Evolutionary conservation across 2,113 vertebrate genomes (phyloP), one percentile per base, ranked within the genome.

Genomic region (Myotis davidii): DNA sequence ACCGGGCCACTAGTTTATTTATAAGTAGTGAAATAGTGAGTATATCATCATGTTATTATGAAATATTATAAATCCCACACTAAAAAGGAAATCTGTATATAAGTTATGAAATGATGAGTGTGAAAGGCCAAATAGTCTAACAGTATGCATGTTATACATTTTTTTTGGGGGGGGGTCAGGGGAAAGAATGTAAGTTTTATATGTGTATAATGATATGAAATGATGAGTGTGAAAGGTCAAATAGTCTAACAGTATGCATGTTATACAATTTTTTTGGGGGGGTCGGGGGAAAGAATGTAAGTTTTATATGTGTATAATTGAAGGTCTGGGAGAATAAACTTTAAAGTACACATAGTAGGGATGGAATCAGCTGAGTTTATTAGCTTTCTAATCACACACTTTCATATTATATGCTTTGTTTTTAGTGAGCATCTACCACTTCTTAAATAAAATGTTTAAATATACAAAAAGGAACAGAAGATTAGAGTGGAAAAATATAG

Each of bases 391-490:
- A 8, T 56, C 27, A n/a, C 25, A 45, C 1, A 23, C 8, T 27
- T 93, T 85, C 2, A 4, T 21, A n/a, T 64, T 29, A 78, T 37
- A 25, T 64, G 29, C 74, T 54, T 70, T 88, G 5, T 50, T 88
- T 78, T 78, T 29, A 85, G 8, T 50, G 42, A 78, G 52, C 9
- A 42, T 39, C 25, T 56, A n/a, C 21, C 42, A 52, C 32, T 69
- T 94, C 45, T 74, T 65, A 70, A 91, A 56, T 84, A 87, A 69
- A 90, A 64, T 27, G 25, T 64, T 84, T 70, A 12, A 79, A 78
- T 65, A 73, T 42, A 89, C 11, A 37, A 81, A 64, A 52, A 50
- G 25, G 67, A n/a, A 20, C 4, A 50, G 29, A 82, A 77, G 0
- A 61, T 20, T n/a, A 29, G 37, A 59, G 39, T 50, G 69, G 42